Evolutionary conservation across 2,888 invertebrate species (phyloP).

Genomic region (Tigriopus californicus): DNA sequence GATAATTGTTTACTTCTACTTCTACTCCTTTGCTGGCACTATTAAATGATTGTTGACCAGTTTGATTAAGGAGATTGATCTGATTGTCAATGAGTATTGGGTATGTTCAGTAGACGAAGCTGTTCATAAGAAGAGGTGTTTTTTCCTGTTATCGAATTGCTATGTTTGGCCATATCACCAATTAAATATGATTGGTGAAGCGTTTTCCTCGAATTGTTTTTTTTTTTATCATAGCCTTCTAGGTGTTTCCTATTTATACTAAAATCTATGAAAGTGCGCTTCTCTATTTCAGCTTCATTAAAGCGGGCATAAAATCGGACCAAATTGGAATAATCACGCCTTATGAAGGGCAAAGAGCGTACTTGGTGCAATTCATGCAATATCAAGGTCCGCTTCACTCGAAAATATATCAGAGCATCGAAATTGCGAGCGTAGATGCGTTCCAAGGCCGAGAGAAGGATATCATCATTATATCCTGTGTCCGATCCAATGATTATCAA

Average conservation of each 20-base stretch:
- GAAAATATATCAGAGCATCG: constrained; percentile 92
- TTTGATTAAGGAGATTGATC: too few relatives aligned
- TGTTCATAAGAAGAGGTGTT: too few relatives aligned
- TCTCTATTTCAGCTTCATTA: constrained; percentile 46
- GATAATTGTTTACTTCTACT: not conserved
- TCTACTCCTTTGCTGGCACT: too few relatives aligned
- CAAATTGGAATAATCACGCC: constrained; percentile 98
- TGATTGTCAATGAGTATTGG: too few relatives aligned
- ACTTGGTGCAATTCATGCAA: constrained; percentile 95
- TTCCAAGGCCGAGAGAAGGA: constrained; percentile 99
- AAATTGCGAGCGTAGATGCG: constrained; percentile 97
- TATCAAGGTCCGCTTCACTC: constrained; percentile 91
- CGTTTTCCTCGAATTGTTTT: not conserved
- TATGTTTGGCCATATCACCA: too few relatives aligned
- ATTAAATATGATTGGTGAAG: too few relatives aligned
- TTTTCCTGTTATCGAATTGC: too few relatives aligned
- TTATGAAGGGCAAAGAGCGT: constrained; percentile 94
- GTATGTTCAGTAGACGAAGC: too few relatives aligned
- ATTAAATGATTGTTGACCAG: too few relatives aligned
- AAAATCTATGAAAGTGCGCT: too few relatives aligned
- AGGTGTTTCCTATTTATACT: too few relatives aligned
- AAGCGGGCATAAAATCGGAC: constrained; percentile 86
- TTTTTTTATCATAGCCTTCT: not conserved
- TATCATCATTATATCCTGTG: constrained; percentile 96
- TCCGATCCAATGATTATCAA: constrained; percentile 93